These are phyloP conservation scores for Scatophagus argus DNA, from an alignment of 2,113 vertebrate genomes.

Conservation along the genomic window DNA sequence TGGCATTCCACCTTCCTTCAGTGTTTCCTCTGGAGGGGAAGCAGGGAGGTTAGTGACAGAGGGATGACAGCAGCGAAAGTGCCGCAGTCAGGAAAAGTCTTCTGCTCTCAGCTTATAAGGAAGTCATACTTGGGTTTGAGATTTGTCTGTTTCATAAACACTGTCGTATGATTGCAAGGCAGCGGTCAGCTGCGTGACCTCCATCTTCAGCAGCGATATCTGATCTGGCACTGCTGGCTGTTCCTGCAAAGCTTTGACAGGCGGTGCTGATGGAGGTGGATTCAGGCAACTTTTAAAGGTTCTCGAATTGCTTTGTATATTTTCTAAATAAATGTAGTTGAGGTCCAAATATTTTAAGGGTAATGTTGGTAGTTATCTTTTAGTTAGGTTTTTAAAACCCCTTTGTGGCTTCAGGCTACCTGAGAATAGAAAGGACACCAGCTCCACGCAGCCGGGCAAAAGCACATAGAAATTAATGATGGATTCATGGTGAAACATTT, in stretches of 20 bases:
- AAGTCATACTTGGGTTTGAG: constrained; percentile 1
- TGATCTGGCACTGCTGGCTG: constrained; percentile 38
- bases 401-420: too few relatives aligned
- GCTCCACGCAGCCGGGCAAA: too few relatives aligned
- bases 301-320: not conserved
- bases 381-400: too few relatives aligned
- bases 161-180: constrained; percentile 6
- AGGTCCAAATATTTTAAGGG: not conserved
- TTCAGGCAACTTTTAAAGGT: constrained; percentile 13
- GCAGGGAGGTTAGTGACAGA: constrained; percentile 12
- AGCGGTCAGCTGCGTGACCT: constrained; percentile 45
- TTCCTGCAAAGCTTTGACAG: constrained; percentile 29
- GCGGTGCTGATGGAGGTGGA: constrained; percentile 25
- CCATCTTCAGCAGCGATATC: constrained; percentile 26
- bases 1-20: constrained; percentile 66
- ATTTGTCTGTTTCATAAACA: constrained; percentile 49
- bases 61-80: constrained; percentile 60
- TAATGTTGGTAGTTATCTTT: not conserved
- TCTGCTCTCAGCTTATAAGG: constrained; percentile 30
- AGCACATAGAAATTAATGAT: too few relatives aligned
- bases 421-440: too few relatives aligned
- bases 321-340: not conserved
- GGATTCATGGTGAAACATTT: too few relatives aligned
- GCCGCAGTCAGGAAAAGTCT: constrained; percentile 54
- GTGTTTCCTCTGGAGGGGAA: constrained; percentile 51